A percentile compares a stretch with the other conserved stretches of the same genome.
These are phyloP conservation scores for Stenodera caucasica DNA, from an alignment of 2,888 invertebrate species.

Conservation along the genomic window DNA sequence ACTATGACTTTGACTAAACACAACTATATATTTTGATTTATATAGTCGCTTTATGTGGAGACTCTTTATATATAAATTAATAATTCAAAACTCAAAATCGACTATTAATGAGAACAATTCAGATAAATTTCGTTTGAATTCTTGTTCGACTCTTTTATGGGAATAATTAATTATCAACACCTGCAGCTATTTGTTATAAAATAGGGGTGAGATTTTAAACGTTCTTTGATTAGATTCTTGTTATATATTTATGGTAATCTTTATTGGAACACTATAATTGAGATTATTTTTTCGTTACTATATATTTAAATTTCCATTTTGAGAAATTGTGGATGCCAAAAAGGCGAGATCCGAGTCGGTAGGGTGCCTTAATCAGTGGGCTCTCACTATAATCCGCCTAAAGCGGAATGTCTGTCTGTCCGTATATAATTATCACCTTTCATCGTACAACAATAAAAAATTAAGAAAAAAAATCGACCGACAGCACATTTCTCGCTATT, in stretches of 20 bases:
- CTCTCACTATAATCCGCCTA: slow-evolving; percentile 31
- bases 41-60: neutral
- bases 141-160: neutral
- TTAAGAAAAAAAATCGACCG: slow-evolving; percentile 34
- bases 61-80: neutral
- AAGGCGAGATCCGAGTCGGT: slow-evolving; percentile 34
- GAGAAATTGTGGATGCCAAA: slow-evolving; percentile 29
- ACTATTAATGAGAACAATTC: neutral
- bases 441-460: slow-evolving; percentile 17
- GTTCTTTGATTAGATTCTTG: neutral
- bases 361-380: slow-evolving; percentile 34
- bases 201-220: neutral
- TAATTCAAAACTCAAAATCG: slow-evolving; percentile 6
- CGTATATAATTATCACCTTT: slow-evolving; percentile 37
- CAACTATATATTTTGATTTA: slow-evolving; percentile 16
- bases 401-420: slow-evolving; percentile 30
- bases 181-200: slow-evolving; percentile 6
- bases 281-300: neutral
- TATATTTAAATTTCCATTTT: slow-evolving; percentile 34
- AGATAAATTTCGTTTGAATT: neutral
- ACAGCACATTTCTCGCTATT: slow-evolving; percentile 24
- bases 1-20: neutral
- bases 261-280: slow-evolving; percentile 1
- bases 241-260: slow-evolving; percentile 2
- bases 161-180: slow-evolving; percentile 6